phyloP scores from a whole-genome alignment of 2,113 vertebrate species.

The Hyaena hyaena region DNA sequence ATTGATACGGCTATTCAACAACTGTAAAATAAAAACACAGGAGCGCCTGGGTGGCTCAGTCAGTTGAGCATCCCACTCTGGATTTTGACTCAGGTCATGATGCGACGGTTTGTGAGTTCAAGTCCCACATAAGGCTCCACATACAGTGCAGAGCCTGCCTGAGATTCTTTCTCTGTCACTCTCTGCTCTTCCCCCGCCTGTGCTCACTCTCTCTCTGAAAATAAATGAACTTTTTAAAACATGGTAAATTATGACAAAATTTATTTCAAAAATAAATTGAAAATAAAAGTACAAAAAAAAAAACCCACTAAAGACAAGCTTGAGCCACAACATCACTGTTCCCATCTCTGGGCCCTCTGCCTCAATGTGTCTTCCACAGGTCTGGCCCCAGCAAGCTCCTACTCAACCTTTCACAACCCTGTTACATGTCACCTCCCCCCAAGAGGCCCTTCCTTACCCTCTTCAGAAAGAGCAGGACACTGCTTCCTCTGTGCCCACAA shows the following conservation, averaged over 20 bases:
- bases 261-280: neutral
- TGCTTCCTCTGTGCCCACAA: neutral
- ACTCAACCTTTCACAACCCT: neutral
- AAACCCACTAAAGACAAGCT: neutral
- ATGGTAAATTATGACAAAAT: too few species aligned
- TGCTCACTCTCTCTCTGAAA: too few species aligned
- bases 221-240: too few species aligned
- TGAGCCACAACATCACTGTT: neutral
- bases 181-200: too few species aligned
- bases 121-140: too few species aligned
- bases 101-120: too few species aligned
- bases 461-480: neutral
- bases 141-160: too few species aligned
- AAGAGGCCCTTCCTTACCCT: neutral
- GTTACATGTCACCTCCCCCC: neutral
- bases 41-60: too few species aligned
- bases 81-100: too few species aligned
- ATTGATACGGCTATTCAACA: neutral
- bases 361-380: neutral
- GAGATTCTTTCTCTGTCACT: too few species aligned
- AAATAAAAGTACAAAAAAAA: neutral
- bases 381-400: neutral
- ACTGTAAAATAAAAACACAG: too few species aligned
- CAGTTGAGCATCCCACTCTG: too few species aligned
- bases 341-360: neutral